These are phyloP conservation scores for Cyprinodon diabolis DNA, from an alignment of 2,797 vertebrate species.

Conservation along the genomic window DNA sequence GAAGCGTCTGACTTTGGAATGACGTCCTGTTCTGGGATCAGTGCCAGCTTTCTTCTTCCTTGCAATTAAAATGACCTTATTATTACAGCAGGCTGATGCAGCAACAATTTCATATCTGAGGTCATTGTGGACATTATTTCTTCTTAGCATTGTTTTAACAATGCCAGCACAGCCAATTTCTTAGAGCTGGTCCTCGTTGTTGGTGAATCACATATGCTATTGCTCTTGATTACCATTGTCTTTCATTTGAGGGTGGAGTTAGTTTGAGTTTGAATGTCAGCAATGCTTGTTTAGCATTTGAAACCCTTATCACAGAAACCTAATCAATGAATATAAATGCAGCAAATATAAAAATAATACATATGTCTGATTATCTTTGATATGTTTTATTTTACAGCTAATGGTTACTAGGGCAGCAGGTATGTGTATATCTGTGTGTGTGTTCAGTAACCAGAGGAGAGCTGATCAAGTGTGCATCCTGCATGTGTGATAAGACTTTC, in stretches of 20 bases:
- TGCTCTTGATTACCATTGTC: not conserved
- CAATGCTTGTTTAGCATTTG: not conserved
- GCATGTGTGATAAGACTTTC: not conserved
- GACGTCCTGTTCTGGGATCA: not conserved
- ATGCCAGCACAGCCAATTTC: not conserved
- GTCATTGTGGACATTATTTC: not conserved
- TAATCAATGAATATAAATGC: not conserved
- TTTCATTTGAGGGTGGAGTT: not conserved
- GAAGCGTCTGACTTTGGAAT: not conserved
- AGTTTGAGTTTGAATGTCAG: not conserved
- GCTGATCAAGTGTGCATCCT: not conserved
- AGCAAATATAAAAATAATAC: not conserved
- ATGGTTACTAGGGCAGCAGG: constrained; percentile 20
- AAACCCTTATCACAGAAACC: not conserved
- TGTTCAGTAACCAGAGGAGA: not conserved
- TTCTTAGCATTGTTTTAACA: not conserved
- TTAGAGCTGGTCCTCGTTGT: not conserved
- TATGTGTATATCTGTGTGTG: not conserved
- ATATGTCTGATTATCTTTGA: not conserved
- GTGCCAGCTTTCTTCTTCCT: not conserved
- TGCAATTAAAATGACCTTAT: too few relatives aligned
- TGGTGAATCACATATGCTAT: not conserved
- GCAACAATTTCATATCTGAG: not conserved
- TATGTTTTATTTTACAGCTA: not conserved
- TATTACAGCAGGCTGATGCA: not conserved